Evolutionary conservation across 2,113 vertebrate species (phyloP), one percentile per base, ranked within the genome.

Genomic region (Phaethornis superciliosus): DNA sequence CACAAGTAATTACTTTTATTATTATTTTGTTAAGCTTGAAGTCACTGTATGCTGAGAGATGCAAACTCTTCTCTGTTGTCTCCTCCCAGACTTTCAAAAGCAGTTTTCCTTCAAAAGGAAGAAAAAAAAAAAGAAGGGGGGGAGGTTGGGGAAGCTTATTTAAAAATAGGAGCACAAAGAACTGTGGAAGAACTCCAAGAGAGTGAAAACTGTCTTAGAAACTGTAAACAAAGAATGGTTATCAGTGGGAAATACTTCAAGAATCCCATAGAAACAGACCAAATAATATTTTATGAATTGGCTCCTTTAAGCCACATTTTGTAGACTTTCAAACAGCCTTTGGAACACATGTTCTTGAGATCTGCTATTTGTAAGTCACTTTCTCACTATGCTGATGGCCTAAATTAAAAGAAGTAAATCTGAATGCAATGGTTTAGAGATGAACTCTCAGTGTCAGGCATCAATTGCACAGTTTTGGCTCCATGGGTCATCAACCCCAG

Each of bases 211-310:
- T 70, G 89, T 75, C 91, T 96, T 80, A 95, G 86, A 96, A 96
- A 96, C 42, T 71, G 65, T 75, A 95, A 67, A 95, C 90, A 96
- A 97, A 96, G 74, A 83, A 46, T 33, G 23, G 68, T 96, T 97
- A 96, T 97, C 80, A 93, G 85, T 77, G 33, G 85, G 78, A 85
- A 96, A 95, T 93, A 69, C 94, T 86, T 95, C 51, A 93, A 83
- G 91, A 96, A 93, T 81, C 76, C 58, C 74, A 90, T 64, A 82
- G 89, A 94, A 95, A 94, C 94, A 52, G 54, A 95, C 33, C 69
- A 95, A 97, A 94, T 88, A 96, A 92, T 91, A 96, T 93, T 95
- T 97, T 78, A 74, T 92, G 88, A 85, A 95, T 72, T 93, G 47
- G 9, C 77, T 96, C 22, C 52, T 88, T 88, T 80, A 69, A 96